Conservation (phyloP, 2,888 invertebrate species). For the Scotopteryx bipunctaria region DNA sequence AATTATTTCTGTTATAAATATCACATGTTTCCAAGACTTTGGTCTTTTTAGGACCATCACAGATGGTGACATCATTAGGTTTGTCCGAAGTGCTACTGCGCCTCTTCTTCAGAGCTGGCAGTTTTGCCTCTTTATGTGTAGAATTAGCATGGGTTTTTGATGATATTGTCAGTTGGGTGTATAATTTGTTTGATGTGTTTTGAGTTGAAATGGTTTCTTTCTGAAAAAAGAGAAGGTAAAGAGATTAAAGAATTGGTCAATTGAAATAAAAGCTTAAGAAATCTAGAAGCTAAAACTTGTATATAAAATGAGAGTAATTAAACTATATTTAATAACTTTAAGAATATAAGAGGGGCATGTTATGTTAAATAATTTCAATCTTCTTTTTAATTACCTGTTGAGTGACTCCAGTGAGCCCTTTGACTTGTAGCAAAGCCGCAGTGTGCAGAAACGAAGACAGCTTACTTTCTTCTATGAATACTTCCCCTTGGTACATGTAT, state of each 20-base stretch:
- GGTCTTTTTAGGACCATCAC: slow-evolving; percentile 65
- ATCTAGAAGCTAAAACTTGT: too few relatives aligned
- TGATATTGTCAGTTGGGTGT: slow-evolving; percentile 76
- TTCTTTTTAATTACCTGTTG: slow-evolving; percentile 70
- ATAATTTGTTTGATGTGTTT: slow-evolving; percentile 72
- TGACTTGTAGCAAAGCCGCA: slow-evolving; percentile 86
- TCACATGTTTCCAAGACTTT: slow-evolving; percentile 70
- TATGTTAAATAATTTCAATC: too few relatives aligned
- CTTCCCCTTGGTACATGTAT: slow-evolving; percentile 89
- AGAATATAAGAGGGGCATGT: too few relatives aligned
- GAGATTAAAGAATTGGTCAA: neutral
- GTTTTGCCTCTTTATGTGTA: slow-evolving; percentile 66
- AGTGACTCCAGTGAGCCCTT: slow-evolving; percentile 84
- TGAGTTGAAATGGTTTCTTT: slow-evolving; percentile 70
- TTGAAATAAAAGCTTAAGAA: too few relatives aligned
- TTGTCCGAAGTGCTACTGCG: slow-evolving; percentile 78
- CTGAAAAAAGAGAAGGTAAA: slow-evolving; percentile 49
- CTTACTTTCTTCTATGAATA: slow-evolving; percentile 87
- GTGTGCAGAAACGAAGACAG: slow-evolving; percentile 86
- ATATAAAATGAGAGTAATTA: too few relatives aligned
- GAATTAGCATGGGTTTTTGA: slow-evolving; percentile 61
- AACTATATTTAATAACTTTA: too few relatives aligned
- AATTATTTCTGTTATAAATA: slow-evolving; percentile 65
- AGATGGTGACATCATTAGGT: slow-evolving; percentile 66
- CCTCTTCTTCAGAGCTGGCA: slow-evolving; percentile 72